These are phyloP conservation scores for Sebastes fasciatus DNA, from an alignment of 2,113 vertebrate genomes.

Conservation along the genomic window DNA sequence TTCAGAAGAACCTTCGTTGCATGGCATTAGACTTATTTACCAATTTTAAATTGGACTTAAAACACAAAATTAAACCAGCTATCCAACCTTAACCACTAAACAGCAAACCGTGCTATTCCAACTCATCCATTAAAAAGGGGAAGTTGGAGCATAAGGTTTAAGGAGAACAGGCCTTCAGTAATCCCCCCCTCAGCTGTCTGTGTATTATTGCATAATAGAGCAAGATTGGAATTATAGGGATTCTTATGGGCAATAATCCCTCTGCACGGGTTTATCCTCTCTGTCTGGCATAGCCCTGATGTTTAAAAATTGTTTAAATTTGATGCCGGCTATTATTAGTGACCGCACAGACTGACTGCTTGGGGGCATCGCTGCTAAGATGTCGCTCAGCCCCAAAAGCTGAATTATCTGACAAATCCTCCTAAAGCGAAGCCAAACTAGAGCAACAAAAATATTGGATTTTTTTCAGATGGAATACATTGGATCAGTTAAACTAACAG, in stretches of 20 bases:
- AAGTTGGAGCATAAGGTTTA: slow-evolving; percentile 73
- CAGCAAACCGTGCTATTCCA: slow-evolving; percentile 6
- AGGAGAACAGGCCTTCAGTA: slow-evolving; percentile 62
- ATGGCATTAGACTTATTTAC: neutral
- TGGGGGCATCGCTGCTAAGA: slow-evolving; percentile 1
- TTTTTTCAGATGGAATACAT: neutral
- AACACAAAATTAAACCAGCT: neutral
- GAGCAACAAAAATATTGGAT: neutral
- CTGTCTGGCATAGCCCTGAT: slow-evolving; percentile 53
- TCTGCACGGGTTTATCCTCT: slow-evolving; percentile 63
- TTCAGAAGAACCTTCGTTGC: neutral
- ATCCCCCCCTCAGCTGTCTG: slow-evolving; percentile 77
- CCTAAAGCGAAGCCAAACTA: slow-evolving; percentile 1
- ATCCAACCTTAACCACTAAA: slow-evolving; percentile 5
- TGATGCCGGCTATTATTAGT: slow-evolving; percentile 47
- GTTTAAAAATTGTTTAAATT: slow-evolving; percentile 68
- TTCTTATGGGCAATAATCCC: slow-evolving; percentile 78
- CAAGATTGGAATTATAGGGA: slow-evolving; percentile 80
- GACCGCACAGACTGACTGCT: slow-evolving; percentile 10
- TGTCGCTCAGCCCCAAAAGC: neutral
- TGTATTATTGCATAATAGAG: slow-evolving; percentile 81
- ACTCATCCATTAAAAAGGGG: slow-evolving; percentile 51
- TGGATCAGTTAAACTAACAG: neutral
- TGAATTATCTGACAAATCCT: slow-evolving; percentile 23
- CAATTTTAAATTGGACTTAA: neutral